phyloP scores from a whole-genome alignment of 2,888 invertebrate genomes.

The Gastracanthus pulcherrimus region DNA sequence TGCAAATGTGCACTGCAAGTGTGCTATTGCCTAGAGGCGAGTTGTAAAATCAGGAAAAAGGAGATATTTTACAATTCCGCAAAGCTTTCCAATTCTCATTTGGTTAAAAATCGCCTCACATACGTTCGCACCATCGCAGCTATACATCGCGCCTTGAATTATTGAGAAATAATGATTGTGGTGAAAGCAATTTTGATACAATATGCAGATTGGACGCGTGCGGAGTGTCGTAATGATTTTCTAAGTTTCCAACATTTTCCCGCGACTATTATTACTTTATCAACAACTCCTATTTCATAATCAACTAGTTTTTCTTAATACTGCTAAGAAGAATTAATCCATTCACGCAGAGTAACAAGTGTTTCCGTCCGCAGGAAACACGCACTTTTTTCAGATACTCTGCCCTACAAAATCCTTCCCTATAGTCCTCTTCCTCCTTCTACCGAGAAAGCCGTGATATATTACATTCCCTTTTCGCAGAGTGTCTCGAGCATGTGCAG shows the following conservation, averaged over 20 bases:
- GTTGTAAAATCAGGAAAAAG: not conserved
- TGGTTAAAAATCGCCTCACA: not conserved
- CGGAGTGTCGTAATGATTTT: not conserved
- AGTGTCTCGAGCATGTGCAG: not conserved
- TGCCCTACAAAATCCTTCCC: conserved; percentile 9
- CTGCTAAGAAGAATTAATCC: not conserved
- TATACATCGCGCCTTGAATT: conserved; percentile 11
- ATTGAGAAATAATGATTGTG: conserved; percentile 18
- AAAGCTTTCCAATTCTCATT: not conserved
- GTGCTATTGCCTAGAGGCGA: not conserved
- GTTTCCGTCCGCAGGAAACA: not conserved
- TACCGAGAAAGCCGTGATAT: conserved; percentile 69
- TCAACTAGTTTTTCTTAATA: conserved; percentile 31
- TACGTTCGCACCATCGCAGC: not conserved
- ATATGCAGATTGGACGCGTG: conserved; percentile 13
- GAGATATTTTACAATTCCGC: not conserved
- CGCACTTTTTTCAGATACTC: conserved; percentile 12
- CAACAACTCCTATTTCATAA: not conserved
- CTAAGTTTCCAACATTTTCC: not conserved
- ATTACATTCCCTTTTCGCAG: conserved; percentile 20
- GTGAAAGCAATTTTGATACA: conserved; percentile 45
- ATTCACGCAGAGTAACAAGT: conserved; percentile 9
- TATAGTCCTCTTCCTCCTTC: too few species aligned
- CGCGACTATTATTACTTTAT: not conserved
- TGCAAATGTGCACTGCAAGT: not conserved